Conservation (phyloP, 2,113 vertebrate species). For the Gorsachius goisagi region DNA sequence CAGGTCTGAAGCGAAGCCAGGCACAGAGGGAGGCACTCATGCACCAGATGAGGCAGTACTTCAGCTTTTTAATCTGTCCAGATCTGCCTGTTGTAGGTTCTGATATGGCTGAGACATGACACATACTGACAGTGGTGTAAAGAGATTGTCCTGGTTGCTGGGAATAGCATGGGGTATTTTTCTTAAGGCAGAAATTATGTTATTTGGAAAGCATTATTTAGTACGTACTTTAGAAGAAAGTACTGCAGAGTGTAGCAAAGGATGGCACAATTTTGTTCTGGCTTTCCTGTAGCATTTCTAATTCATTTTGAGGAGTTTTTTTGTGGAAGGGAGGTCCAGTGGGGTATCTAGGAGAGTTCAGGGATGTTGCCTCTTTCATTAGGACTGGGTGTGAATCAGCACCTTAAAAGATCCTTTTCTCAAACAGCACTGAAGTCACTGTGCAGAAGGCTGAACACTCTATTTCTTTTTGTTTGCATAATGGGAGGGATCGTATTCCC, state of each 20-base stretch:
- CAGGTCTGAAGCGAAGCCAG: not conserved
- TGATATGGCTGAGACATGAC: not conserved
- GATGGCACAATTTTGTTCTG: not conserved
- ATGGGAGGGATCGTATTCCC: fast-evolving
- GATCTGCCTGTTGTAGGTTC: not conserved
- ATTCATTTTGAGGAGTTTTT: not conserved
- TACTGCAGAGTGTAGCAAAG: not conserved
- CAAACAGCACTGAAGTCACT: not conserved
- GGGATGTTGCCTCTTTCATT: not conserved
- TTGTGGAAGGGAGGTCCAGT: not conserved
- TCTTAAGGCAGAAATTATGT: not conserved
- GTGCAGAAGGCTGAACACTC: not conserved
- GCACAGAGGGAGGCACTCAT: not conserved
- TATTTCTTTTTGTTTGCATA: not conserved
- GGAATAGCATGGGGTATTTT: not conserved
- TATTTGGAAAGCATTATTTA: not conserved
- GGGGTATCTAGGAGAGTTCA: not conserved
- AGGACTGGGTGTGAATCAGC: not conserved
- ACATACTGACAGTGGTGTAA: not conserved
- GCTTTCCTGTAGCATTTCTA: not conserved
- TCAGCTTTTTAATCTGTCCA: not conserved
- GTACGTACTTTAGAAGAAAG: not conserved
- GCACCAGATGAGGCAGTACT: not conserved
- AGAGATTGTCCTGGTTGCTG: not conserved
- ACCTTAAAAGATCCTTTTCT: not conserved